A percentile compares a stretch with the other conserved stretches of the same genome.
Evolutionary conservation across 2,888 invertebrate species (phyloP).

Genomic region (Athalia rosae): DNA sequence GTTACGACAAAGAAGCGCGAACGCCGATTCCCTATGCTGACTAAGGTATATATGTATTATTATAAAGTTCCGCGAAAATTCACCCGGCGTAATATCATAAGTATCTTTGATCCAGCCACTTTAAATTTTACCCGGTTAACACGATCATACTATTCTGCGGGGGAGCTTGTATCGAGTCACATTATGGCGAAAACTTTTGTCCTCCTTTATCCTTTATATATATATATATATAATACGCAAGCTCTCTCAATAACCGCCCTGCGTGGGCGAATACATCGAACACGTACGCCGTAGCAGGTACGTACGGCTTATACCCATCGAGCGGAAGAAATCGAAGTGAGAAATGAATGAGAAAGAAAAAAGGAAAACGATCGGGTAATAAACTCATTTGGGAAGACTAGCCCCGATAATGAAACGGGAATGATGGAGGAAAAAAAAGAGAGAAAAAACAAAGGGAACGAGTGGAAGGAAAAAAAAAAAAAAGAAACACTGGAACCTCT

Average conservation of each 20-base stretch:
- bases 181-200: conserved; percentile 26
- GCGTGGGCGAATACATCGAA: not conserved
- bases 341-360: not conserved
- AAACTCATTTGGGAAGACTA: conserved; percentile 35
- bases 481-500: conserved; percentile 26
- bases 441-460: not conserved
- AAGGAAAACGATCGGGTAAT: conserved; percentile 17
- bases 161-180: conserved; percentile 14
- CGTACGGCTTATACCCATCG: not conserved
- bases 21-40: not conserved
- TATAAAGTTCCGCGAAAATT: conserved; percentile 1
- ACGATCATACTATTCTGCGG: not conserved
- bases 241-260: conserved; percentile 6
- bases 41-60: conserved; percentile 6
- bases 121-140: conserved; percentile 40
- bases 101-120: conserved; percentile 37
- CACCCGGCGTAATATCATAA: conserved; percentile 22
- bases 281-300: not conserved
- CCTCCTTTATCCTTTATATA: conserved; percentile 18
- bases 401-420: conserved; percentile 31
- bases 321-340: conserved; percentile 14
- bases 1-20: conserved; percentile 8
- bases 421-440: conserved; percentile 5
- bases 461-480: not conserved
- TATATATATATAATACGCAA: not conserved